Percentiles rank a stretch among this genome's conserved stretches.
These are phyloP conservation scores for Eulithis prunata DNA, from an alignment of 2,888 invertebrate species.

Conservation along the genomic window DNA sequence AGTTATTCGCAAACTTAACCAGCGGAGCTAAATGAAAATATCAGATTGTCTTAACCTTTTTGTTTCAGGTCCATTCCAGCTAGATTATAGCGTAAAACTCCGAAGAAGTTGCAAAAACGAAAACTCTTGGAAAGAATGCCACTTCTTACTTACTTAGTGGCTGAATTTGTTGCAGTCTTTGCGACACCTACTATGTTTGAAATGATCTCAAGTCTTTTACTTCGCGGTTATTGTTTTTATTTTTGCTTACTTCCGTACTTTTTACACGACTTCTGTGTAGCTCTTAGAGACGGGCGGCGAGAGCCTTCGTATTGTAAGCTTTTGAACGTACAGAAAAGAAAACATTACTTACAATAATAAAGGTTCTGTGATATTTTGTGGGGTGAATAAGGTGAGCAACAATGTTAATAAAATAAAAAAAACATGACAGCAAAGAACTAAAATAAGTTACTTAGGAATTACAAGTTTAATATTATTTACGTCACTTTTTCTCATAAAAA, in stretches of 20 bases:
- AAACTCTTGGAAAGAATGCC: slow-evolving; percentile 32
- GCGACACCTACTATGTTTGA: slow-evolving; percentile 36
- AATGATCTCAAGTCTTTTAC: slow-evolving; percentile 27
- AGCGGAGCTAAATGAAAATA: slow-evolving; percentile 41
- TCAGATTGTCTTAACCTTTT: slow-evolving; percentile 49
- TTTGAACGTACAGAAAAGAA: background rate
- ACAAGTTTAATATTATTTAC: too few relatives aligned
- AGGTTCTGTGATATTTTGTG: too few relatives aligned
- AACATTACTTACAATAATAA: background rate
- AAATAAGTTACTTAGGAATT: too few relatives aligned
- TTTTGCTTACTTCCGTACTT: slow-evolving; percentile 11
- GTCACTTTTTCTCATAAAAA: too few relatives aligned
- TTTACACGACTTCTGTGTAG: slow-evolving; percentile 6
- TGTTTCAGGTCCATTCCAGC: slow-evolving; percentile 50
- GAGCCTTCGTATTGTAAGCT: background rate
- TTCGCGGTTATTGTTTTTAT: slow-evolving; percentile 13
- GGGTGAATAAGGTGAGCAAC: too few relatives aligned
- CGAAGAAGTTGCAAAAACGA: slow-evolving; percentile 43
- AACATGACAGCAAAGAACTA: too few relatives aligned
- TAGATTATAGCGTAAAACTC: slow-evolving; percentile 48
- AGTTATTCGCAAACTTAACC: slow-evolving; percentile 44
- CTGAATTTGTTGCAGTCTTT: slow-evolving; percentile 34
- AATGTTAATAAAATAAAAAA: too few relatives aligned
- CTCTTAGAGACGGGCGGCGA: background rate
- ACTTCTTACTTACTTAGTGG: slow-evolving; percentile 39